These are phyloP conservation scores for Limnodromus scolopaceus DNA, from an alignment of 2,797 vertebrate species.

Conservation along the genomic window DNA sequence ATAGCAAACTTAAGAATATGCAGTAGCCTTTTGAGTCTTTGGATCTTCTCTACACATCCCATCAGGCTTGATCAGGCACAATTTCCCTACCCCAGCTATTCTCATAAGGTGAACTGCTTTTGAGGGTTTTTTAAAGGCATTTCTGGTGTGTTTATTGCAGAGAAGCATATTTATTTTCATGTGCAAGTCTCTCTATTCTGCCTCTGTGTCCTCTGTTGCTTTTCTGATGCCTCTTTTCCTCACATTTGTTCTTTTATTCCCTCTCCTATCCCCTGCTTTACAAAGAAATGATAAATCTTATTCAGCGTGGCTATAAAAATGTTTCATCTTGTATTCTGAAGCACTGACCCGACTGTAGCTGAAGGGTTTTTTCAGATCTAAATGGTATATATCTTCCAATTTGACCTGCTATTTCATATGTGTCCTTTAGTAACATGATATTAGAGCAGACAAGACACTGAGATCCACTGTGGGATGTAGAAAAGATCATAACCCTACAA, in stretches of 20 bases:
- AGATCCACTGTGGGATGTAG: not conserved
- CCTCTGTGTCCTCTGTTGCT: not conserved
- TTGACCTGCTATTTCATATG: not conserved
- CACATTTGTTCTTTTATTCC: not conserved
- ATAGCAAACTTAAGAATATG: not conserved
- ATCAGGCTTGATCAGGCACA: not conserved
- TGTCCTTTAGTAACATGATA: not conserved
- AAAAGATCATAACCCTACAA: not conserved
- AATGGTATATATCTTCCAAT: not conserved
- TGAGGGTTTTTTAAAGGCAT: rapidly evolving
- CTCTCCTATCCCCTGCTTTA: not conserved
- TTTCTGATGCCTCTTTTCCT: not conserved
- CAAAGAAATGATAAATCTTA: not conserved
- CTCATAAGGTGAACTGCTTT: not conserved
- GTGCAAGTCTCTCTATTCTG: not conserved
- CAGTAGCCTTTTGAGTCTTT: not conserved
- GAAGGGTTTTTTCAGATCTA: not conserved
- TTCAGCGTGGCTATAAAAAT: not conserved
- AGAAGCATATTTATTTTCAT: not conserved
- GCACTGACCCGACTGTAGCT: not conserved
- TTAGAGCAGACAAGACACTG: not conserved
- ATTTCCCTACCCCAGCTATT: not conserved
- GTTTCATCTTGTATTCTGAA: not conserved
- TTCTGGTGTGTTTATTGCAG: not conserved
- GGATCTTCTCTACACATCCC: not conserved